phyloP scores from a whole-genome alignment of 1,140 invertebrate genomes.

The Brachionus asplanchnoidis region DNA sequence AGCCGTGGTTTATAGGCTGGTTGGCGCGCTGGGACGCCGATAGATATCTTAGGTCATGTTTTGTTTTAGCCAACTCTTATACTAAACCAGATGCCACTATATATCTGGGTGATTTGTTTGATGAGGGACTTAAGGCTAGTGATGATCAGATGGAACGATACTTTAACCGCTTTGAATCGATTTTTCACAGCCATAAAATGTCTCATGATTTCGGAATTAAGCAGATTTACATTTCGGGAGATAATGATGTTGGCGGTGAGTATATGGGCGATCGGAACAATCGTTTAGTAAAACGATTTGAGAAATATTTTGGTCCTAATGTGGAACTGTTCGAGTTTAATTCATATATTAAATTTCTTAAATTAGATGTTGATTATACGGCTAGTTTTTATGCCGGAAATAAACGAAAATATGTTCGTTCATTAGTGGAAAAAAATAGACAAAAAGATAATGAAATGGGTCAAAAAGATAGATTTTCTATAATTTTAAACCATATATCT shows the following conservation, averaged over 20 bases:
- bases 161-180: slow-evolving; percentile 48
- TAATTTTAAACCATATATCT: slow-evolving; percentile 9
- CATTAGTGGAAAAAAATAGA: background rate
- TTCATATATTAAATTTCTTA: slow-evolving; percentile 29
- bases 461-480: background rate
- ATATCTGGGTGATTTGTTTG: slow-evolving; percentile 84
- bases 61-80: slow-evolving; percentile 66
- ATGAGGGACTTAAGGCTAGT: slow-evolving; percentile 76
- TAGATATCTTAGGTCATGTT: slow-evolving; percentile 74
- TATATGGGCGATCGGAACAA: slow-evolving; percentile 66
- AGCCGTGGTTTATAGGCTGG: slow-evolving; percentile 60
- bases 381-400: background rate
- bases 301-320: slow-evolving; percentile 63
- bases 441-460: background rate
- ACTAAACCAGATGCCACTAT: slow-evolving; percentile 77
- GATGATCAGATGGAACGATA: slow-evolving; percentile 61
- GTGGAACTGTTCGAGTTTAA: slow-evolving; percentile 2
- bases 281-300: slow-evolving; percentile 71
- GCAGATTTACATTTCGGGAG: slow-evolving; percentile 81
- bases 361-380: slow-evolving; percentile 36
- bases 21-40: slow-evolving; percentile 73
- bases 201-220: slow-evolving; percentile 53
- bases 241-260: slow-evolving; percentile 92
- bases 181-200: slow-evolving; percentile 47
- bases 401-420: background rate